These are phyloP conservation scores for Argentina silus DNA, from an alignment of 2,797 vertebrate species.

Conservation along the genomic window DNA sequence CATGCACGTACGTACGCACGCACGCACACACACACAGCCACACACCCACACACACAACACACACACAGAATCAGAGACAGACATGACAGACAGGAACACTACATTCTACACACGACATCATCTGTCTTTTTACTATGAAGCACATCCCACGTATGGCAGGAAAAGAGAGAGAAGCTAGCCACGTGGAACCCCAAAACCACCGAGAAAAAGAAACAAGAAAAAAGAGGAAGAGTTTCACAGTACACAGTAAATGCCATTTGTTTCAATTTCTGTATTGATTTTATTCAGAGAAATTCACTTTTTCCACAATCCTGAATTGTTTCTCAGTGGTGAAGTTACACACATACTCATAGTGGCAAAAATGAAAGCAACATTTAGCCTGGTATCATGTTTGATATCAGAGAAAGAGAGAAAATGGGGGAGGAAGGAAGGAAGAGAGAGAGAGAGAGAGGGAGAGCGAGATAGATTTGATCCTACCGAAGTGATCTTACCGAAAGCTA, in stretches of 20 bases:
- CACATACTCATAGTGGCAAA: no score
- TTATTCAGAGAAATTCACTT: background rate
- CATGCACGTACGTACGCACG: background rate
- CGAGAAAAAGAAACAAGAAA: background rate
- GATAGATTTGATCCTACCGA: background rate
- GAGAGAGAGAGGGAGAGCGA: conserved; percentile 25
- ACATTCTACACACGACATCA: no score
- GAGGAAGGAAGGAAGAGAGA: conserved; percentile 1
- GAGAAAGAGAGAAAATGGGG: background rate
- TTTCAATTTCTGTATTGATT: background rate
- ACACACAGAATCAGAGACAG: background rate
- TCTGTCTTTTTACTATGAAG: background rate
- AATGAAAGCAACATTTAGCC: no score
- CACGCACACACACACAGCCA: background rate
- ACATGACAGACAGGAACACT: background rate
- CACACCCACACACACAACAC: background rate
- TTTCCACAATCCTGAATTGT: no score
- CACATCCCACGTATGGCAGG: conserved; percentile 58
- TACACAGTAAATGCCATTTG: background rate
- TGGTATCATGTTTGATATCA: background rate
- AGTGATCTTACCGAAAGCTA: conserved; percentile 4
- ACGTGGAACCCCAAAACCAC: conserved; percentile 51
- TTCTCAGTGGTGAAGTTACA: background rate
- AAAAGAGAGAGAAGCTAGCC: conserved; percentile 47
- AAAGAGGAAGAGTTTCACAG: background rate